Evolutionary conservation across 2,888 invertebrate species (phyloP), one percentile per base, ranked within the genome.

Genomic region (Hipparchia semele): DNA sequence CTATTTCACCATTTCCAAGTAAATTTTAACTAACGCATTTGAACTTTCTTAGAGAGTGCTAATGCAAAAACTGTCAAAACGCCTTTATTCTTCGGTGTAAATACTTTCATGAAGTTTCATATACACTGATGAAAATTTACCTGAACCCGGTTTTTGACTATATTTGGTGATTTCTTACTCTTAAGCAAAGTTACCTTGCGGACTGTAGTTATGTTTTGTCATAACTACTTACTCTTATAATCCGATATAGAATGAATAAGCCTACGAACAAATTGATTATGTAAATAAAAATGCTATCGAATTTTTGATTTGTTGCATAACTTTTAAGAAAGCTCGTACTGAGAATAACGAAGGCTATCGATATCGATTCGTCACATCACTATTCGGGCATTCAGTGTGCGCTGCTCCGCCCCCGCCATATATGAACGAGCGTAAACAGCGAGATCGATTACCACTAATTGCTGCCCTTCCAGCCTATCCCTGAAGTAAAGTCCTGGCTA

Each of bases 401-500:
- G 75, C 79, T 72, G 82, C 84, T 85, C 83, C 89, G 87, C 89
- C 89, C 88, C 83, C 85, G 78, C 90, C 90, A 86, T 91, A 91
- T 90, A 89, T 83, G 87, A 85, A 82, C 86, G 84, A 85, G 87
- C 88, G 88, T 83, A 87, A 88, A 87, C 88, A 86, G 85, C 82
- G 83, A 91, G 91, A 92, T 93, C 92, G 92, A 93, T 92, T 92
- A 92, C 92, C 81, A 81, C 88, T 92, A 93, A 94, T 93, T 93
- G 90, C 87, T 85, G 84, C 86, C 84, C 87, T 87, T 84, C 83
- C 81, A 81, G 77, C 82, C 84, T 83, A 80, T 77, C 79, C 77
- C 83, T 83, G 82, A 87, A 88, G 86, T 86, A 88, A 23, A 58
- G 58, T 8, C 8, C 7, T 23, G 23, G 58, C 6, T 8, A 58